These are phyloP conservation scores for Alethe diademata DNA, from an alignment of 2,113 vertebrate species.

Conservation along the genomic window DNA sequence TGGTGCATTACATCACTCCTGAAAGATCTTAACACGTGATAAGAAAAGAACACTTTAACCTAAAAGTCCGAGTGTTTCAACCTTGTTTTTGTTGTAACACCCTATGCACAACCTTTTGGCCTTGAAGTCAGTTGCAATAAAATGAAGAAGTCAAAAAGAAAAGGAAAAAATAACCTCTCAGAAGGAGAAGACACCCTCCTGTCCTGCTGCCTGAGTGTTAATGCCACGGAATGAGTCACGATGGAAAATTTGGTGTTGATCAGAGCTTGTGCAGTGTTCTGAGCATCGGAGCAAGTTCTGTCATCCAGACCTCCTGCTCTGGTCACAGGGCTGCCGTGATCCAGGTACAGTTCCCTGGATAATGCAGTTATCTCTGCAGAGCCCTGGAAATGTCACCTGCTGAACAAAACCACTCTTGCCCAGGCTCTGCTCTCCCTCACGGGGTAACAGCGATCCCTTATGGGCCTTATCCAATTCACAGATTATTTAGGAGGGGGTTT, in stretches of 20 bases:
- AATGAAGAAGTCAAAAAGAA: conserved; percentile 19
- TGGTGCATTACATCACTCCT: conserved; percentile 44
- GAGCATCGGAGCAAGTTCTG: neutral
- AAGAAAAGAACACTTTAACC: conserved; percentile 54
- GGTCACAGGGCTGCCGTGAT: neutral
- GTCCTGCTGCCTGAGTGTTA: neutral
- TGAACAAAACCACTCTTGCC: neutral
- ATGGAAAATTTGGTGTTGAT: neutral
- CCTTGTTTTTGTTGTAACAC: conserved; percentile 31
- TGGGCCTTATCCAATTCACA: neutral
- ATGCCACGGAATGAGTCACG: neutral
- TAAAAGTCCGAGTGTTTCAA: conserved; percentile 52
- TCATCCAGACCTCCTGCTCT: neutral
- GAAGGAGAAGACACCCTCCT: neutral
- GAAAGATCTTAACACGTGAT: conserved; percentile 46
- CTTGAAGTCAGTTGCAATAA: conserved; percentile 41
- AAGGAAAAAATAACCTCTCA: conserved; percentile 5
- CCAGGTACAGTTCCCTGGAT: conserved; percentile 1
- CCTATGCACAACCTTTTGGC: conserved; percentile 14
- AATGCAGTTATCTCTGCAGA: neutral
- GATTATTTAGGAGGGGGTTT: conserved; percentile 21
- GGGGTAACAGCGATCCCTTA: neutral
- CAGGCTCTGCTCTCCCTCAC: conserved; percentile 17
- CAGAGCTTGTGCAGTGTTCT: neutral
- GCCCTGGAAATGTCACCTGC: neutral